Evolutionary conservation across 1,140 invertebrate genomes (phyloP).

Genomic region (Trichogramma pretiosum): DNA sequence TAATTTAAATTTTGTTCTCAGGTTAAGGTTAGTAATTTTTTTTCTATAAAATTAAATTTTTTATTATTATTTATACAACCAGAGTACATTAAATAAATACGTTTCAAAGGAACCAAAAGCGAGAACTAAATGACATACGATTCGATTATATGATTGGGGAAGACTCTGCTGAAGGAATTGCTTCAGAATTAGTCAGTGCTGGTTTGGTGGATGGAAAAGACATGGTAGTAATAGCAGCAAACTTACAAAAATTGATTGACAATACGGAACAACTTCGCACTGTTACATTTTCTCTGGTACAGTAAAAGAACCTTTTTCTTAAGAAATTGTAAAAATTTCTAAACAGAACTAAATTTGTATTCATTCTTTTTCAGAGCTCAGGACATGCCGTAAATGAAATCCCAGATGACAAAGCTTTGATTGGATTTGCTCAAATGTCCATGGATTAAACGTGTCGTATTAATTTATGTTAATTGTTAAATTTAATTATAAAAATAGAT

Average conservation of each 20-base stretch:
- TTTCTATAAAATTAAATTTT: conserved; percentile 1
- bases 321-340: conserved; percentile 2
- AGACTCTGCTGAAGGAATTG: conserved; percentile 90
- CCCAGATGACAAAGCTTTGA: conserved; percentile 85
- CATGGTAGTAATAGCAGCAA: conserved; percentile 80
- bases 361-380: conserved; percentile 60
- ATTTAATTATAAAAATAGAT: too few relatives aligned
- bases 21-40: too few relatives aligned
- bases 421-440: conserved; percentile 95
- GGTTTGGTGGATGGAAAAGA: conserved; percentile 89
- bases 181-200: conserved; percentile 86
- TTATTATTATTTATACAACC: neutral
- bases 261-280: conserved; percentile 47
- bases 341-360: conserved; percentile 4
- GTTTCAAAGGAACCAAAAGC: conserved; percentile 67
- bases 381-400: conserved; percentile 71
- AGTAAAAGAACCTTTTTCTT: conserved; percentile 17
- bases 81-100: too few relatives aligned
- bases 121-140: conserved; percentile 93
- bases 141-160: conserved; percentile 90
- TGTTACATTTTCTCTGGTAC: conserved; percentile 88
- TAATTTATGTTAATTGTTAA: conserved; percentile 12
- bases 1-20: too few relatives aligned
- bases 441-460: conserved; percentile 54
- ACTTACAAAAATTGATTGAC: conserved; percentile 86